Conservation (phyloP, 2,797 vertebrate genomes). For the Tachyglossus aculeatus region DNA sequence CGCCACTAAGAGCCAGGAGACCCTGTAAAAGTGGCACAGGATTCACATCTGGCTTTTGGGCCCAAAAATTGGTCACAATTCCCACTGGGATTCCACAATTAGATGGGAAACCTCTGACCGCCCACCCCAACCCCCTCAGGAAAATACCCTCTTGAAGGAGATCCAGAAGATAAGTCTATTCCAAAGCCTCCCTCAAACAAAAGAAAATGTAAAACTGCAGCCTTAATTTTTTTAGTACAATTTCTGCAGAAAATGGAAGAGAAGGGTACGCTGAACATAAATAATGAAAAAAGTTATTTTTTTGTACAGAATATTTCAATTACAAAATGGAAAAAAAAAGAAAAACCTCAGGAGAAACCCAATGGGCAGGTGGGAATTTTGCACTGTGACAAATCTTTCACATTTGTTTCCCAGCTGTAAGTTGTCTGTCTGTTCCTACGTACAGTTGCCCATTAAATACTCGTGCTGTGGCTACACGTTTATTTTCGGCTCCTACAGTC, state of each 20-base stretch:
- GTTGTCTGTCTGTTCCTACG: slow-evolving; percentile 19
- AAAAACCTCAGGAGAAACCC: slow-evolving; percentile 61
- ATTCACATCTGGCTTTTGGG: neutral
- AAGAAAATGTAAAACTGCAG: slow-evolving; percentile 40
- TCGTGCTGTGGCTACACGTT: slow-evolving; percentile 18
- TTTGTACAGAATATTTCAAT: slow-evolving; percentile 42
- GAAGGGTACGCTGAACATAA: slow-evolving; percentile 27
- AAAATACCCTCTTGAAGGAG: neutral
- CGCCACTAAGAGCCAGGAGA: no score
- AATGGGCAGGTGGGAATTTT: slow-evolving; percentile 74
- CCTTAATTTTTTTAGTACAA: slow-evolving; percentile 63
- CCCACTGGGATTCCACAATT: neutral
- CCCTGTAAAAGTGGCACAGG: neutral
- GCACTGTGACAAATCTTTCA: slow-evolving; percentile 71
- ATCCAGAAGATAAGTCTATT: slow-evolving; percentile 24
- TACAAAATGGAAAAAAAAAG: slow-evolving; percentile 33
- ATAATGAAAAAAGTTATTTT: neutral
- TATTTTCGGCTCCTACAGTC: slow-evolving; percentile 40
- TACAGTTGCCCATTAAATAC: slow-evolving; percentile 28
- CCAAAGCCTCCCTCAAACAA: slow-evolving; percentile 37
- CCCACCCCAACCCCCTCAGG: no score
- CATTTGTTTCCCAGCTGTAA: slow-evolving; percentile 49
- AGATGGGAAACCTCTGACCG: neutral
- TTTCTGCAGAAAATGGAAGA: slow-evolving; percentile 41
- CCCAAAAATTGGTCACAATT: neutral